Evolutionary conservation across 2,113 vertebrate genomes (phyloP).

Genomic region (Megaleporinus macrocephalus): DNA sequence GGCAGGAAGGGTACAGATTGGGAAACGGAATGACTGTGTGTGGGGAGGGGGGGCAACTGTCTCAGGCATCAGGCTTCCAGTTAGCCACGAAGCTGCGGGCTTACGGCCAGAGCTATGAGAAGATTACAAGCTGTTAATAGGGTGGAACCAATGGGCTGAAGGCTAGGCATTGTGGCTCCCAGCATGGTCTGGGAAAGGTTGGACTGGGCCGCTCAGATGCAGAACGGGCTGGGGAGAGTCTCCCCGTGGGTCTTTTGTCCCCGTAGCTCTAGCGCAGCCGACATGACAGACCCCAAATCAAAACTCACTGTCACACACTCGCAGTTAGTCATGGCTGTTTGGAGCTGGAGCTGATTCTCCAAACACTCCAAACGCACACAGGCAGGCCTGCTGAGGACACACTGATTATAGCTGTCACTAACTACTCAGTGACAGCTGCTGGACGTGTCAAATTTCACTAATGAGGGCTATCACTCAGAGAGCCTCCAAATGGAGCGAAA

Average conservation of each 20-base stretch:
- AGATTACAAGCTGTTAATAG: slow-evolving; percentile 98
- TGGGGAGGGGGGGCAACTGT: slow-evolving; percentile 38
- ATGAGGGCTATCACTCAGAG: slow-evolving; percentile 55
- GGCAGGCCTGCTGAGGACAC: slow-evolving; percentile 46
- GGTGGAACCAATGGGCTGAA: slow-evolving; percentile 92
- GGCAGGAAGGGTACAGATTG: slow-evolving; percentile 48
- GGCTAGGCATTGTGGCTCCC: slow-evolving; percentile 75
- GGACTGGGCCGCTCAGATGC: slow-evolving; percentile 80
- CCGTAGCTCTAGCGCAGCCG: slow-evolving; percentile 62
- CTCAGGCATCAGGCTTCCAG: slow-evolving; percentile 36
- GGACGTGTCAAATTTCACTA: slow-evolving; percentile 60
- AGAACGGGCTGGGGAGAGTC: slow-evolving; percentile 67
- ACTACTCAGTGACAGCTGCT: slow-evolving; percentile 57
- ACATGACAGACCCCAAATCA: slow-evolving; percentile 58
- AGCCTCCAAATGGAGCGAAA: slow-evolving; percentile 35
- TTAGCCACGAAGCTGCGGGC: slow-evolving; percentile 60
- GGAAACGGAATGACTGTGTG: slow-evolving; percentile 1
- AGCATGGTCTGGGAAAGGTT: slow-evolving; percentile 85
- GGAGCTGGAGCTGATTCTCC: slow-evolving; percentile 66
- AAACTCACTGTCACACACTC: slow-evolving; percentile 65
- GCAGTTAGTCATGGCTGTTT: slow-evolving; percentile 72
- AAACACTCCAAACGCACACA: slow-evolving; percentile 28
- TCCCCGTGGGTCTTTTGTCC: slow-evolving; percentile 72
- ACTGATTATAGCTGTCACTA: slow-evolving; percentile 55
- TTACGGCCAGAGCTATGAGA: slow-evolving; percentile 86